Conservation (phyloP, 2,113 vertebrate species). For the Cephalopterus ornatus region DNA sequence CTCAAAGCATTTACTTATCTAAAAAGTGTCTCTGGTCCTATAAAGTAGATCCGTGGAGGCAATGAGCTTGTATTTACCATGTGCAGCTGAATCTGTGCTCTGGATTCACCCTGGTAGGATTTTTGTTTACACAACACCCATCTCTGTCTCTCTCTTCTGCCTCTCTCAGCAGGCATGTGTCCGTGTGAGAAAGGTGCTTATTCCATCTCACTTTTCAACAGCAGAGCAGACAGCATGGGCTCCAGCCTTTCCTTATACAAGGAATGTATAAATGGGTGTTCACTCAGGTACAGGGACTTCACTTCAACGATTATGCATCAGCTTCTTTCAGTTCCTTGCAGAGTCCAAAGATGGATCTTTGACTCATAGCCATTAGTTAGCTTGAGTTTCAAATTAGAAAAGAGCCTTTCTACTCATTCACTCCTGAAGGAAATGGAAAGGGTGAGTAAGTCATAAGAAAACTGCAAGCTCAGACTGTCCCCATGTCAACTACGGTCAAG, state of each 20-base stretch:
- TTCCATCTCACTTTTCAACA: neutral
- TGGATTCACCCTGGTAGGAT: neutral
- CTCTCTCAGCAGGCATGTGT: neutral
- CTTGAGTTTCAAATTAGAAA: neutral
- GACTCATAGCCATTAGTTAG: neutral
- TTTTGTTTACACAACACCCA: neutral
- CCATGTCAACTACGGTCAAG: neutral
- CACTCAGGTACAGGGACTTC: neutral
- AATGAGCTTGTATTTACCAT: neutral
- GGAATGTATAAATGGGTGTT: neutral
- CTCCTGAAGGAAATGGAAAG: neutral
- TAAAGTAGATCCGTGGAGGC: neutral
- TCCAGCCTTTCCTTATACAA: neutral
- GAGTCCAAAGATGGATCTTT: neutral
- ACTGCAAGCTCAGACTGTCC: neutral
- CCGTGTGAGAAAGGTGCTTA: neutral
- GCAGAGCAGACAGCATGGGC: neutral
- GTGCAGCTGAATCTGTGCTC: neutral
- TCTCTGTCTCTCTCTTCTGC: neutral
- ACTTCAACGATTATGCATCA: neutral
- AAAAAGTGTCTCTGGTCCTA: neutral
- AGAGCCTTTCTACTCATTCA: neutral
- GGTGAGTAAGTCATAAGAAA: neutral
- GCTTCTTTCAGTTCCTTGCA: neutral
- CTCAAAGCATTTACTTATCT: slow-evolving; percentile 18